Base-by-base conservation (phyloP, 2,797 vertebrate genomes). In the Babyrousa celebensis region DNA sequence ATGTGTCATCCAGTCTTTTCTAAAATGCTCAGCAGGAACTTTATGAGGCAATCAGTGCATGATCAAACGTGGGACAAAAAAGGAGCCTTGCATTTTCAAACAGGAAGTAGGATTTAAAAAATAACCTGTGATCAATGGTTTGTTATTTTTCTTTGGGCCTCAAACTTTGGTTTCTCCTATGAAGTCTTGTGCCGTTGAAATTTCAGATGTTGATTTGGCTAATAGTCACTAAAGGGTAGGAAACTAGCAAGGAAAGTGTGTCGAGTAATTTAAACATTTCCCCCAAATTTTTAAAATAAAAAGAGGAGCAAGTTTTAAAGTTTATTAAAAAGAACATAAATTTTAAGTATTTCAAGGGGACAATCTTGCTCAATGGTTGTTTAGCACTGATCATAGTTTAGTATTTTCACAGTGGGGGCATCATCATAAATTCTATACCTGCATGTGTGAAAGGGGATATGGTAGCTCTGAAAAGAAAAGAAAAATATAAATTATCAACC, bases 1-100 rank as follows among this genome's bases (percentile, higher is more conserved):
- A 91, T 96, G 95, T 96, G 4, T 96, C 94, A 89, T 25, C 9
- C 89, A 94, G 92, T 97, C 91, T 97, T 95, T 79, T 62, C 91
- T 86, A 74, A 96, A 95, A 84, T 0, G 54, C 78, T 91, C 93
- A 90, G 2, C 4, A 29, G 86, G 32, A 72, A 83, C 27, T 85
- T 89, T 40, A 21, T 5, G n/a, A 70, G 89, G 16, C 40, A 92
- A 83, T 72, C 40, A n/a, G 90, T 65, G 15, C 91, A 54, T 70
- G 58, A 96, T 86, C 89, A 90, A 54, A 80, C 23, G 3, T 29
- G 15, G 14, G 23, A 3, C 85, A 93, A 52, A 77, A 95, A 60
- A 77, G 71, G 18, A 96, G 3, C 3, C 95, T 97, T 92, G 6
- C 91, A 43, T 80, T 85, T 96, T 94, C 58, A 97, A 96, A 90